Evolutionary conservation across 2,113 vertebrate genomes (phyloP), one percentile per base, ranked within the genome.

Genomic region (Trogon surrucura): DNA sequence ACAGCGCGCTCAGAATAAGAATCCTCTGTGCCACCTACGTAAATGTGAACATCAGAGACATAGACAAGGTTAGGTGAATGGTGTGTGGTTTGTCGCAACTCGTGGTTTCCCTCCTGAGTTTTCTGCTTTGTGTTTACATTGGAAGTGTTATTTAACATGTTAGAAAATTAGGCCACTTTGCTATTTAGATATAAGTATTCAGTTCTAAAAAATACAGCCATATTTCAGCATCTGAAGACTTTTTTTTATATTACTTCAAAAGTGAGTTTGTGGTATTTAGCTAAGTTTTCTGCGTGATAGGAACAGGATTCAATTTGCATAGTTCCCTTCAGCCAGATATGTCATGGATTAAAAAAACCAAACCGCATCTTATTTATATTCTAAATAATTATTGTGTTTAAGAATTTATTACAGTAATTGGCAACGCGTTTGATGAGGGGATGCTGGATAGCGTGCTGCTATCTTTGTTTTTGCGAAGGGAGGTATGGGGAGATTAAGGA

Each of bases 1-100:
- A 99, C 53, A 99, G 99, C 32, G 98, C 98, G 6, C 98, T 99
- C 84, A 98, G 99, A 96, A 99, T 99, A 97, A 98, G 98, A 83
- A 98, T 99, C 95, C 98, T 99, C 61, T 99, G 99, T 95, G 99
- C 99, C 87, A 99, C 99, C 79, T 99, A 99, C 62, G 99, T 99
- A 34, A 99, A 99, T 97, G 99, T 99, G 95, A 99, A 99, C 96
- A 99, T 99, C 92, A 98, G 99, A 93, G 99, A 99, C 96, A 99
- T 99, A 97, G 99, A 99, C 96, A 99, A 99, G 99, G 99, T 99
- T 97, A 91, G 38, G 67, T 60, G 88, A 44, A 34, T 67, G 36
- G n/a, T 95, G 23, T 2, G 0, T 17, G 26, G 11, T 32, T 75
- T 53, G 30, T n/a, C 41, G 45, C 41, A 70, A 4, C 54, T 91